Conservation (phyloP, 2,888 invertebrate species). For the Auanema sp. region DNA sequence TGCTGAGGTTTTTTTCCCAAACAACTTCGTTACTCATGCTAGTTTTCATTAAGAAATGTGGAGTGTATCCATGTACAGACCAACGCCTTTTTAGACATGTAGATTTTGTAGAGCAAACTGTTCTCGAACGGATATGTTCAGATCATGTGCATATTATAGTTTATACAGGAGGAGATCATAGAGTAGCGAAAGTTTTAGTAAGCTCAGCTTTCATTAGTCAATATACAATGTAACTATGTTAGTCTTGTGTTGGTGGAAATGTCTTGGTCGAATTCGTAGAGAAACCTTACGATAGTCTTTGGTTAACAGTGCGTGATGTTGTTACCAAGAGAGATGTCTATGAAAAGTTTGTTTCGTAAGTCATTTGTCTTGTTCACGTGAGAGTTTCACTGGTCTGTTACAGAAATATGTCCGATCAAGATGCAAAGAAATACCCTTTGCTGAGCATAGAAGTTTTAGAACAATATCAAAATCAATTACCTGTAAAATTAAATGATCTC, state of each 20-base stretch:
- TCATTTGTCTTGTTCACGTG: no score
- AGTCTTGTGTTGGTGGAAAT: slow-evolving; percentile 2
- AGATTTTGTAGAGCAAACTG: slow-evolving; percentile 4
- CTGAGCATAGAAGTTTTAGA: no score
- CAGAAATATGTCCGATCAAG: no score
- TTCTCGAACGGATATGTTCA: background rate
- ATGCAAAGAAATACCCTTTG: no score
- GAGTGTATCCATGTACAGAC: background rate
- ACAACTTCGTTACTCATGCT: background rate
- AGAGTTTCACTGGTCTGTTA: no score
- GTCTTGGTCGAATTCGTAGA: background rate
- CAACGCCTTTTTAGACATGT: slow-evolving; percentile 3
- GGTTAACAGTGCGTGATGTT: slow-evolving; percentile 7
- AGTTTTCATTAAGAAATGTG: background rate
- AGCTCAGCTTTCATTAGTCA: background rate
- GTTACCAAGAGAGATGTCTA: background rate
- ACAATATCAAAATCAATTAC: no score
- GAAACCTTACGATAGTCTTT: background rate
- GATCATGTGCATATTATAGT: background rate
- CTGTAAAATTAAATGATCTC: no score
- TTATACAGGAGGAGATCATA: background rate
- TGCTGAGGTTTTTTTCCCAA: no score
- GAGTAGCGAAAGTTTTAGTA: slow-evolving; percentile 3
- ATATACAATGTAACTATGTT: background rate
- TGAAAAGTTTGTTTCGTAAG: background rate